Conservation (phyloP, 2,797 vertebrate genomes). For the Coilia nasus region DNA sequence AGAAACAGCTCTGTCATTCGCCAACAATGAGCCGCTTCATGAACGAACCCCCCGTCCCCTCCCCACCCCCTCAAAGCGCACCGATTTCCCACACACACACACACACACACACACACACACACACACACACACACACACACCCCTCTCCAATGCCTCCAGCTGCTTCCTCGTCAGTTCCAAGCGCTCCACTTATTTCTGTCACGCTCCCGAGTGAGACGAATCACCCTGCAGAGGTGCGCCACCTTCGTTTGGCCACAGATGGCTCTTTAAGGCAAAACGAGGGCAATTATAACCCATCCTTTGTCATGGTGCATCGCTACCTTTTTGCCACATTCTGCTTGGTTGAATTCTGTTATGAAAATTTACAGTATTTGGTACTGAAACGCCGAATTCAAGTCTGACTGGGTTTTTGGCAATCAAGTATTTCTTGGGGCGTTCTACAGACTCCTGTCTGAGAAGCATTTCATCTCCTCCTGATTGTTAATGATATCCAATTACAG, state of each 20-base stretch:
- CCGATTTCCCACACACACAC: no score
- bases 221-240: background rate
- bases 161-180: slow-evolving; percentile 12
- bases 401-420: background rate
- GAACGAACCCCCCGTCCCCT: background rate
- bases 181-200: background rate
- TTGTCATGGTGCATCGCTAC: background rate
- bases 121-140: no score
- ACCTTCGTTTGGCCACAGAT: background rate
- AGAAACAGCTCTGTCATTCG: slow-evolving; percentile 18
- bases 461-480: background rate
- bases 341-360: background rate
- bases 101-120: no score
- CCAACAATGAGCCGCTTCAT: slow-evolving; percentile 26
- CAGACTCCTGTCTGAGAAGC: background rate
- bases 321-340: background rate
- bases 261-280: background rate
- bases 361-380: background rate
- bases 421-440: background rate
- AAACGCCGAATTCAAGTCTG: background rate
- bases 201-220: background rate
- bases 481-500: slow-evolving; percentile 2
- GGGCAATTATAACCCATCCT: background rate
- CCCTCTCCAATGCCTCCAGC: background rate
- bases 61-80: background rate